Evolutionary conservation across 2,797 vertebrate genomes (phyloP), one percentile per base, ranked within the genome.

Genomic region (Sebastes cheni): DNA sequence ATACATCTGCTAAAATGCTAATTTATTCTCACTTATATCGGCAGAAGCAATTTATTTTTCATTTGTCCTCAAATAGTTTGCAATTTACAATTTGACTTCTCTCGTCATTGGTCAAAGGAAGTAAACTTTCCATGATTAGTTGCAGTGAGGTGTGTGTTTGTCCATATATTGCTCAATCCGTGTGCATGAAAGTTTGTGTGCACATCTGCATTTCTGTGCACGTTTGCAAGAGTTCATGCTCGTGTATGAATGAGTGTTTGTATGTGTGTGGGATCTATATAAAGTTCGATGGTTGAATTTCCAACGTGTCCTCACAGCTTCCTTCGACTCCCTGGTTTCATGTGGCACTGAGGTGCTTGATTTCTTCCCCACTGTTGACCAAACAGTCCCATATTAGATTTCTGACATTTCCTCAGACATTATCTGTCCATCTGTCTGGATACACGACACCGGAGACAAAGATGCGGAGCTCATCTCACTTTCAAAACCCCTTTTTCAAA

Each of bases 371-470:
- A 20, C 84, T 94, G 93, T 94, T 95, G 95, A 93, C 91, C 90
- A 95, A 95, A 95, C 94, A 95, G 82, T 88, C 88, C 68, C 81
- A 81, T 91, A 92, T 94, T 90, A 88, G 80, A 93, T 94, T 87
- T 90, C 89, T 86, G 85, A 84, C 84, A 88, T 93, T 86, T 91
- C 87, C 83, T 86, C 77, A 67, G 79, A 79, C 85, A 75, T 69
- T 82, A 90, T 91, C 85, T 83, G 91, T 84, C 86, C 82, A 86
- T 92, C 79, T 85, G 83, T 86, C 77, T 82, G 61, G 88, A 86
- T 86, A 90, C 65, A 36, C 36, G 84, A 92, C 89, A 91, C 90
- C 80, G 13, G 80, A 83, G 86, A 88, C 52, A 60, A 80, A 74
- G 77, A 82, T n/a, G 42, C 54, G 1, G 18, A 66, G 69, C 52